Evolutionary conservation across 2,113 vertebrate genomes (phyloP).

Genomic region (Mungos mungo): DNA sequence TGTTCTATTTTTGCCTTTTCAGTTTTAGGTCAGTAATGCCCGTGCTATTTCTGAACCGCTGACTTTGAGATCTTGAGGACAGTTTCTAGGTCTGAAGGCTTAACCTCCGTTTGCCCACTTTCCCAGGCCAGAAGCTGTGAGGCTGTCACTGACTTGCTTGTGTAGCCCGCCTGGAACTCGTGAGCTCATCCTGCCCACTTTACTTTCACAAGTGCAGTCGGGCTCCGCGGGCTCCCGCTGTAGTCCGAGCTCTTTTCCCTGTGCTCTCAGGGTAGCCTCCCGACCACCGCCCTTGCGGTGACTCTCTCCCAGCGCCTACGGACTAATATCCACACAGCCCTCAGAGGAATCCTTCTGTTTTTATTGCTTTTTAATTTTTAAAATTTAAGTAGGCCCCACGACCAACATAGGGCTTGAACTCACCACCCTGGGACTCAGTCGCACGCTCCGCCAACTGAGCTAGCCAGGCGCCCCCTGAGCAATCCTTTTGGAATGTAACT

Average conservation of each 20-base stretch:
- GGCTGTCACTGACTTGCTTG: not conserved
- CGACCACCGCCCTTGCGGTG: not conserved
- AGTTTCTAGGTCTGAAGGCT: not conserved
- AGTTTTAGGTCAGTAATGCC: not conserved
- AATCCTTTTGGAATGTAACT: not conserved
- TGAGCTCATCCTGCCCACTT: not conserved
- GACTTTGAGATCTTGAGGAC: not conserved
- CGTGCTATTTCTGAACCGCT: constrained; percentile 8
- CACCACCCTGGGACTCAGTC: not conserved
- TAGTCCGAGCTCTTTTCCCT: not conserved
- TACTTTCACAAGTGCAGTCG: not conserved
- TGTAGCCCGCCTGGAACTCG: not conserved
- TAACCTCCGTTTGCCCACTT: not conserved
- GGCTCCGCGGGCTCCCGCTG: not conserved
- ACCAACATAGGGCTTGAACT: not conserved
- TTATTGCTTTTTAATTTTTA: not conserved
- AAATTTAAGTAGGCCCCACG: not conserved
- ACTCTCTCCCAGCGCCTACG: not conserved
- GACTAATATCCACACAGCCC: not conserved
- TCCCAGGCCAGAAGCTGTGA: not conserved
- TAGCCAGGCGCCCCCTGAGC: not conserved
- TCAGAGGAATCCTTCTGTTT: not conserved
- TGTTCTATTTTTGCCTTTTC: not conserved
- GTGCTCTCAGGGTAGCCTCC: not conserved
- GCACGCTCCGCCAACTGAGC: too few species aligned